These are phyloP conservation scores for Zele albiditarsus DNA, from an alignment of 2,888 invertebrate species.

Conservation along the genomic window DNA sequence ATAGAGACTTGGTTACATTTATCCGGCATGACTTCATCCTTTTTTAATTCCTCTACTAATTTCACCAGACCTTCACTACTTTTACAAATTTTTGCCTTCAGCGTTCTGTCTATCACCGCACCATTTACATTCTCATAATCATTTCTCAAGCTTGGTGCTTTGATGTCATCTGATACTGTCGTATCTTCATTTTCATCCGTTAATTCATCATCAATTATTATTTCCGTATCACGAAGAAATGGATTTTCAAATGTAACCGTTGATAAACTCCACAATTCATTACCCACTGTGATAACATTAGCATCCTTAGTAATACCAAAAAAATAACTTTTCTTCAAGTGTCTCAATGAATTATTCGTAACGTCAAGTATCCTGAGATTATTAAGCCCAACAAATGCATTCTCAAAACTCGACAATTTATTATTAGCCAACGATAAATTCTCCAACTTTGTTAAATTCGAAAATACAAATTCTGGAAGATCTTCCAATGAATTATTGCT, in stretches of 20 bases:
- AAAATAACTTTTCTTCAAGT: constrained; percentile 54
- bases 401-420: constrained; percentile 11
- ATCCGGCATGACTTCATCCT: constrained; percentile 38
- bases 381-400: constrained; percentile 54
- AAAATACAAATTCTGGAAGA: constrained; percentile 57
- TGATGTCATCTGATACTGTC: constrained; percentile 1
- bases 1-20: constrained; percentile 50
- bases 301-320: constrained; percentile 54
- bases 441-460: constrained; percentile 54
- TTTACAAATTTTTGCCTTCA: constrained; percentile 54
- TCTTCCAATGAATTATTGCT: constrained; percentile 52
- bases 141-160: constrained; percentile 29
- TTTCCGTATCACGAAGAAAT: constrained; percentile 52
- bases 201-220: constrained; percentile 8
- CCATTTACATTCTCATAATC: constrained; percentile 35
- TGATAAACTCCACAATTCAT: constrained; percentile 55
- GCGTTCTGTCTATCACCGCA: constrained; percentile 32
- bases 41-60: constrained; percentile 43
- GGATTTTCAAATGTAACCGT: constrained; percentile 56
- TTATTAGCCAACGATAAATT: constrained; percentile 53
- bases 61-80: constrained; percentile 46
- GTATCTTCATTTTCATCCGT: constrained; percentile 21
- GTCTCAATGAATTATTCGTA: constrained; percentile 55
- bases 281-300: constrained; percentile 52
- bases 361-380: constrained; percentile 56